Evolutionary conservation across 1,140 invertebrate species (phyloP), one percentile per base, ranked within the genome.

Genomic region (Coenobita brevimanus): DNA sequence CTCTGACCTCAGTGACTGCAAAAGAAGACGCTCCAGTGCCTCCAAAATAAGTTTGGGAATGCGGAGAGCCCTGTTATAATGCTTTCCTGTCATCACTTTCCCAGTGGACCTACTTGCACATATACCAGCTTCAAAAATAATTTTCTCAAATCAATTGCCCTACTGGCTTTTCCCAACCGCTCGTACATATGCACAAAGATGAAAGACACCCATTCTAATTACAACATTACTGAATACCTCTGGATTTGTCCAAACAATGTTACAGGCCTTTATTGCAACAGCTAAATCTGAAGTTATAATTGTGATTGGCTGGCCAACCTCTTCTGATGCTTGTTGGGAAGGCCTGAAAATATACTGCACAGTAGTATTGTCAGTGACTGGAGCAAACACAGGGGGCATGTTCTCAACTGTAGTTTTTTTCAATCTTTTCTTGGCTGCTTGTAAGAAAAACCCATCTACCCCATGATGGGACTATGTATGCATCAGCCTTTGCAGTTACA

Each of bases 381-480:
- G 38, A 36, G 38, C 71, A 75, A 75, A 75, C 13, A 75, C 24
- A 41, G 71, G 71, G 6, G 71, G 15, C 6, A 75, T 33, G 33
- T 38, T 36, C 6, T 36, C 71, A 75, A 36, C 38, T 75, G 71
- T 75, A 13, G n/a, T 27, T 13, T 75, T 75, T 13, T 75, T 75
- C 6, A 10, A 36, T 41, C 13, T 17, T 75, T 41, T 36, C 38
- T 36, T 75, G 30, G 71, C 15, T 75, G 15, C 71, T 41, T 38
- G 71, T 75, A 8, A 75, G 38, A 41, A 36, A 75, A 41, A 75
- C 71, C 71, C 71, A 75, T 13, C 71, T 36, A 75, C 27, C 71
- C 71, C 33, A 75, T 75, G 71, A 41, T 13, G 71, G 71, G 6
- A 41, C 38, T 38, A 24, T 13, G 13, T 75, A 36, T 75, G 13